These are phyloP conservation scores for Grammomys dolichurus DNA, from an alignment of 2,113 vertebrate species.

Conservation along the genomic window DNA sequence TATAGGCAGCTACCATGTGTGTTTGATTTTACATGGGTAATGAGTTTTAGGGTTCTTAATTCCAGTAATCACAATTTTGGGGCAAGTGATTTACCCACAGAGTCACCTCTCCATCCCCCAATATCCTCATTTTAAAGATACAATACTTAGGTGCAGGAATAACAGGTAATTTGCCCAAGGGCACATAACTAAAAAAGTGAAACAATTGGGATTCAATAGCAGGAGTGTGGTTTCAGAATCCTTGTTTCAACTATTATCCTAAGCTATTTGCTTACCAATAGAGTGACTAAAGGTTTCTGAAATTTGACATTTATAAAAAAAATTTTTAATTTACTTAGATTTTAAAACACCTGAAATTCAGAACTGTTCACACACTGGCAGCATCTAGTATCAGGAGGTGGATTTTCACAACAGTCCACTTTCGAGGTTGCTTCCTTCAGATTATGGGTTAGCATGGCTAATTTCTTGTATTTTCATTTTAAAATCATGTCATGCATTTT, in stretches of 20 bases:
- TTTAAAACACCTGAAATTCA: background rate
- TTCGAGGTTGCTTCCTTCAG: background rate
- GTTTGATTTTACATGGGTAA: background rate
- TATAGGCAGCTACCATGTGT: background rate
- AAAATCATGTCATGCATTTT: background rate
- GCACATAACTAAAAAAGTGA: background rate
- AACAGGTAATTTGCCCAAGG: background rate
- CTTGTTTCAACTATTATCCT: background rate
- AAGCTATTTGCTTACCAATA: background rate
- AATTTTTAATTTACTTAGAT: background rate
- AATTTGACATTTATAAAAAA: background rate
- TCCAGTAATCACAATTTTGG: background rate
- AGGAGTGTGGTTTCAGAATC: background rate
- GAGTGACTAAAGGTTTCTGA: background rate
- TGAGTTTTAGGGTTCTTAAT: background rate
- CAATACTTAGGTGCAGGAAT: background rate
- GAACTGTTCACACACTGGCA: background rate
- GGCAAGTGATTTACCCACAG: background rate
- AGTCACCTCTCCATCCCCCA: background rate
- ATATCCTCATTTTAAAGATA: background rate
- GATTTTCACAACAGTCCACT: background rate
- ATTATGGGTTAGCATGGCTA: background rate
- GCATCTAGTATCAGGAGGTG: background rate
- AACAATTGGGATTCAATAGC: background rate
- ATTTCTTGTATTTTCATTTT: conserved; percentile 50